Base-by-base conservation (phyloP, 2,113 vertebrate genomes). In the Mola mola region DNA sequence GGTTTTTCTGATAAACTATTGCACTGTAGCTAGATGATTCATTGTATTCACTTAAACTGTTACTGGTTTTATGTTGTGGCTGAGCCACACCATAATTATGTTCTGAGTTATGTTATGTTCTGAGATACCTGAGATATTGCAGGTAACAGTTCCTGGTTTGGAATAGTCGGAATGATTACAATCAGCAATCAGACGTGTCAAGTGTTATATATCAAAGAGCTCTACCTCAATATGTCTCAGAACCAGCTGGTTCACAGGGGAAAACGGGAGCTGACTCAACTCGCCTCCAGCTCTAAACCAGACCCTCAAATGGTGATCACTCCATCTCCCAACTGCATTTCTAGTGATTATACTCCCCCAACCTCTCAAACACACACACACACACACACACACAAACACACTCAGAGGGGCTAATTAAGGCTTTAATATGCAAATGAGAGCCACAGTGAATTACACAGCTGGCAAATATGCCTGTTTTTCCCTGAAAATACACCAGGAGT, bases 401-500 rank as follows among this genome's bases (percentile, higher is more conserved):
- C 96, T 95, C 95, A 87, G 93, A 96, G 96, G 95, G 94, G 94
- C 95, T 98, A 96, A 98, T 98, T 98, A 98, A 94, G 94, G 94
- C 95, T 96, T 97, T 95, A 96, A 96, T 97, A 98, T 98, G 96
- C 92, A 98, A 98, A 98, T 97, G 92, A 95, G 94, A 92, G 91
- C 87, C 82, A 88, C 91, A 93, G 92, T 94, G 95, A 96, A 98
- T 96, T 96, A 96, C 91, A 93, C 95, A 98, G 94, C 94, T 95
- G 94, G 94, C 94, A 96, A 96, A 96, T 96, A 95, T 93, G 94
- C 95, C 95, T 94, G 93, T 94, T 96, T 97, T 87, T 88, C 85
- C 88, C 87, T 89, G 89, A 91, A 91, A 91, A 91, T 91, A 89
- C 81, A 90, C 87, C 89, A 91, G 79, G 79, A 90, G 85, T 78